Base-by-base conservation (phyloP, 1,140 invertebrate species). In the Metaphire vulgaris region DNA sequence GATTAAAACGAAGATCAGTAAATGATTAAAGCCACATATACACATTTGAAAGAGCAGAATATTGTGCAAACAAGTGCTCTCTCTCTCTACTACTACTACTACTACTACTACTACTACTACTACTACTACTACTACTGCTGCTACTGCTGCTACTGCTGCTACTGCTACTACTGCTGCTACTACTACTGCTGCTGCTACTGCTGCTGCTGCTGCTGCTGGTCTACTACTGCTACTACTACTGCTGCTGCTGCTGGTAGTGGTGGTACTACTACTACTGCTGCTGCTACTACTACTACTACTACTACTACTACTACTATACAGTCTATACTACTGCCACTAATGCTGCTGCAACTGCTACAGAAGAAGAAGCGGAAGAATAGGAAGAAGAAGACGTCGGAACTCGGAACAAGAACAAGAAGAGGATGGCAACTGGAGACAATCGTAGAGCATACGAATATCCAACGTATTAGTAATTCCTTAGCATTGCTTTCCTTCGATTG, bases 281-380 rank as follows among this genome's bases (percentile, higher is more conserved):
- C 41, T 56, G 21, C 41, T 56, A 56, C 41, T 56, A 56, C 41
- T 56, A 56, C 41, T 56, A 56, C 41, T 56, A 56, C 41, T 56
- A 56, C 41, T 56, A 56, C 41, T 56, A 56, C 41, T 56, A 56
- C 41, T 56, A 56, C 41, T 56, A 56, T 21, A 12, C 6, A 6
- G 21, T 12, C 41, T 56, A 56, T 21, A 56, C 6, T 21, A 56
- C 41, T 21, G 41, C 41, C 21, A 56, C 21, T 21, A 56, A 6
- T 12, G 21, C 41, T 56, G 21, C 41, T 56, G 21, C 41, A 56
- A 12, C 21, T 56, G 41, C 41, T 6, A 56, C 6, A 12, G 41
- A 56, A 56, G 41, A 21, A 56, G 6, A 56, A 56, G 41, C 41
- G 6, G 41, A 56, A 56, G 41, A 21, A 6, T 21, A 6, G 6